These are phyloP conservation scores for Erebia palarica DNA, from an alignment of 2,888 invertebrate species.

Conservation along the genomic window DNA sequence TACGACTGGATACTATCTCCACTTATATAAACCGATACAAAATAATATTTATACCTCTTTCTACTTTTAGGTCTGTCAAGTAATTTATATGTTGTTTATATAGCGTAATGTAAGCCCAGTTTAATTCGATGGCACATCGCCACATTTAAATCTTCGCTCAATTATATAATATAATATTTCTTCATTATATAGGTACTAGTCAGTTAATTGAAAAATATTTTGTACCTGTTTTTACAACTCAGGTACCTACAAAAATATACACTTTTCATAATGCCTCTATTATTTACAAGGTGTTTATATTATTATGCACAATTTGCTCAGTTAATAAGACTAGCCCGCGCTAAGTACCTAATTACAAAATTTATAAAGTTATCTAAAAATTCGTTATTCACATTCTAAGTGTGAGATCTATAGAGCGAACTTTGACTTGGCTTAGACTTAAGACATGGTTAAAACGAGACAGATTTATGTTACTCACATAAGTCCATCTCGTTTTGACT, in stretches of 20 bases:
- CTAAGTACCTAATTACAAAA: slow-evolving; percentile 61
- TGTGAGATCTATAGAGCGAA: too few species aligned
- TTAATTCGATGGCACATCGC: slow-evolving; percentile 20
- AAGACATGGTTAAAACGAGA: too few species aligned
- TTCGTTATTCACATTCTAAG: slow-evolving; percentile 69
- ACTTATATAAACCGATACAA: too few species aligned
- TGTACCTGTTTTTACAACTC: slow-evolving; percentile 56
- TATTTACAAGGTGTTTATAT: slow-evolving; percentile 55
- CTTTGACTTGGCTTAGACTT: too few species aligned
- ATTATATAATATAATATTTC: too few species aligned
- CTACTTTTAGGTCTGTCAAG: too few species aligned
- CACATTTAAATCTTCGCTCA: slow-evolving; percentile 2
- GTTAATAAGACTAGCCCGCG: slow-evolving; percentile 76
- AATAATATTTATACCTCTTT: too few species aligned
- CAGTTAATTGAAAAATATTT: slow-evolving; percentile 39
- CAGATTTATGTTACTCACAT: too few species aligned
- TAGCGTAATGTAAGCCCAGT: slow-evolving; percentile 15
- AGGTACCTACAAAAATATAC: slow-evolving; percentile 52
- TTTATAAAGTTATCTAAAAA: slow-evolving; percentile 61
- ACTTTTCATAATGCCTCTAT: slow-evolving; percentile 62
- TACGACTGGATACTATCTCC: too few species aligned
- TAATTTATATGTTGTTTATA: too few species aligned
- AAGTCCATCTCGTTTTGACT: too few species aligned
- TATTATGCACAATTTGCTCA: slow-evolving; percentile 72
- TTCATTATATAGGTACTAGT: not conserved